These are phyloP conservation scores for Candoia aspera DNA, from an alignment of 2,113 vertebrate genomes.

Conservation along the genomic window DNA sequence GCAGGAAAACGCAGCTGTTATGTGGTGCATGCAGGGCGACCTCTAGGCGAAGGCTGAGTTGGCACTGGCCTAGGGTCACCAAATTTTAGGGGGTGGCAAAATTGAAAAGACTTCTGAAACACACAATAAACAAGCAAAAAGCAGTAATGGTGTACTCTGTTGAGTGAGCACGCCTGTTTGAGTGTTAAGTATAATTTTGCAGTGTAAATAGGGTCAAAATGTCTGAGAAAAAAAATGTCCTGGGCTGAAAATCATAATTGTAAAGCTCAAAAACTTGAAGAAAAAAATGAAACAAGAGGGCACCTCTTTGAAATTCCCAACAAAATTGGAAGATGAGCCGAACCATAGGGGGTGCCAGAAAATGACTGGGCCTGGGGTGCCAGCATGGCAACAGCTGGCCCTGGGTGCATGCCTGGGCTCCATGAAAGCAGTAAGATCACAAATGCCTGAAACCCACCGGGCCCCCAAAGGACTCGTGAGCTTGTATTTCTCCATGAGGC, in stretches of 20 bases:
- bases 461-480: neutral
- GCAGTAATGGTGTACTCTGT: neutral
- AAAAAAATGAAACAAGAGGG: neutral
- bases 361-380: neutral
- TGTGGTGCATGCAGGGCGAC: neutral
- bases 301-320: neutral
- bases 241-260: neutral
- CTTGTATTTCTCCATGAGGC: neutral
- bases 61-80: neutral
- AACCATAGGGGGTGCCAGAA: neutral
- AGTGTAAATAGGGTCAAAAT: neutral
- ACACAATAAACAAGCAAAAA: neutral
- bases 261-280: neutral
- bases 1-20: neutral
- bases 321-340: neutral
- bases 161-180: neutral
- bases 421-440: neutral
- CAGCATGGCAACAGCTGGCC: neutral
- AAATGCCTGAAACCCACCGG: neutral
- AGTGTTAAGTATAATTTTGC: neutral
- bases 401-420: neutral
- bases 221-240: neutral
- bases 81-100: neutral
- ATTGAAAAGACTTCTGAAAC: neutral
- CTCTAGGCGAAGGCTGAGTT: neutral